Percentiles rank a stretch among this genome's conserved stretches.
Conservation (phyloP, 2,113 vertebrate genomes). For the Fulica atra region DNA sequence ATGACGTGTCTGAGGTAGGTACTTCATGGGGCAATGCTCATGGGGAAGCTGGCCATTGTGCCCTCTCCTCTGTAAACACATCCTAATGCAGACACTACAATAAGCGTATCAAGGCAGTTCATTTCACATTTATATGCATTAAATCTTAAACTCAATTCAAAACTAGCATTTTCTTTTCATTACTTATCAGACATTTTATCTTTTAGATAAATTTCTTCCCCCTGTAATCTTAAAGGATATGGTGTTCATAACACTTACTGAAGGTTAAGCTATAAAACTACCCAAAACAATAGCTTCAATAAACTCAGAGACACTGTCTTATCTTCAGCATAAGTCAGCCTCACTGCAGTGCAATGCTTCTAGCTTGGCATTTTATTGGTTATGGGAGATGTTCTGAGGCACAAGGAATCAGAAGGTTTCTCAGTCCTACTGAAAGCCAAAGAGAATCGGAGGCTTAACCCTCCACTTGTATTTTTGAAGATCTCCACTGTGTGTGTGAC, state of each 20-base stretch:
- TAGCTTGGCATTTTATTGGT: constrained; percentile 26
- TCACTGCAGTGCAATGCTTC: background rate
- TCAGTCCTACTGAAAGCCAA: background rate
- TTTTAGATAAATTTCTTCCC: constrained; percentile 24
- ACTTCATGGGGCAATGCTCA: background rate
- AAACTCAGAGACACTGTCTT: constrained; percentile 47
- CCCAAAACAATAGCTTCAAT: constrained; percentile 41
- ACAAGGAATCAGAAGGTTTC: background rate
- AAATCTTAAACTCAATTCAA: background rate
- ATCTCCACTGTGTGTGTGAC: background rate
- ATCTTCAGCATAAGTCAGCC: constrained; percentile 42
- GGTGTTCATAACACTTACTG: constrained; percentile 21
- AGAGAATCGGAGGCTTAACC: background rate
- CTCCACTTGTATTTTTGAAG: background rate
- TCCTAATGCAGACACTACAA: background rate
- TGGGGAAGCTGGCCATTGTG: background rate
- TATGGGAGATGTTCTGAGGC: background rate
- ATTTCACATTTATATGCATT: background rate
- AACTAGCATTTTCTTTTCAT: constrained; percentile 28
- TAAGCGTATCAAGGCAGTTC: background rate
- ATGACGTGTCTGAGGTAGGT: background rate
- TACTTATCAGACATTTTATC: constrained; percentile 42
- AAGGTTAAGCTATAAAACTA: constrained; percentile 45
- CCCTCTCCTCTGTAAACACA: background rate
- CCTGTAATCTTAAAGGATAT: constrained; percentile 40